These are phyloP conservation scores for Allacma fusca DNA, from an alignment of 2,888 invertebrate genomes.

Conservation along the genomic window DNA sequence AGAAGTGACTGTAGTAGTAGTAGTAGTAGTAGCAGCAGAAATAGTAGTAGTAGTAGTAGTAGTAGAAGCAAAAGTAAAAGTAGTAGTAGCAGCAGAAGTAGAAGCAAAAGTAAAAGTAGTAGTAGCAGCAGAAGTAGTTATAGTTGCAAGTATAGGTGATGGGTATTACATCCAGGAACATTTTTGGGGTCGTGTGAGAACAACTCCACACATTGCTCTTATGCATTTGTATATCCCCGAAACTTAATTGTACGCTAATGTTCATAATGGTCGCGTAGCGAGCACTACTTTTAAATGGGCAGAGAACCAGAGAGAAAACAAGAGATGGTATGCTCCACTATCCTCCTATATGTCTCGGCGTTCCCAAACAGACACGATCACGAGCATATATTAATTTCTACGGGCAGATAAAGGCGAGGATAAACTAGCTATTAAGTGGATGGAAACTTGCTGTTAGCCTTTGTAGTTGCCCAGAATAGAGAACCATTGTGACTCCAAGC, in stretches of 20 bases:
- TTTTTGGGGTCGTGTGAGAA: constrained; percentile 11
- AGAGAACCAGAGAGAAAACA: neutral
- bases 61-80: too few relatives aligned
- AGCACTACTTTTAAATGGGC: neutral
- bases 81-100: too few relatives aligned
- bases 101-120: too few relatives aligned
- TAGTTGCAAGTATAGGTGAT: too few relatives aligned
- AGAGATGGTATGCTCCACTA: neutral
- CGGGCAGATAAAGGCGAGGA: constrained; percentile 20
- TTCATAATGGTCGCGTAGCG: constrained; percentile 30
- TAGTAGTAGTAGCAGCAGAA: too few relatives aligned
- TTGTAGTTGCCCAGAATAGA: neutral
- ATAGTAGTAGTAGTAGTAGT: too few relatives aligned
- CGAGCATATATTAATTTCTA: constrained; percentile 30
- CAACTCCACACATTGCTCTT: neutral
- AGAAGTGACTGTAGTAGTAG: too few relatives aligned
- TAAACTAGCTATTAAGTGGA: constrained; percentile 37
- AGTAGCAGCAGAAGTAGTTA: too few relatives aligned
- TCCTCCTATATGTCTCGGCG: neutral
- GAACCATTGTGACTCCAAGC: constrained; percentile 7
- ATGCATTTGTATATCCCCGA: neutral
- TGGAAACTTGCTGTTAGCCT: constrained; percentile 19
- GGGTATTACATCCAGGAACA: too few relatives aligned
- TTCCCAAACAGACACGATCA: constrained; percentile 3
- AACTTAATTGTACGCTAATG: constrained; percentile 38